These are phyloP conservation scores for Trissolcus japonicus DNA, from an alignment of 2,888 invertebrate species.

Conservation along the genomic window DNA sequence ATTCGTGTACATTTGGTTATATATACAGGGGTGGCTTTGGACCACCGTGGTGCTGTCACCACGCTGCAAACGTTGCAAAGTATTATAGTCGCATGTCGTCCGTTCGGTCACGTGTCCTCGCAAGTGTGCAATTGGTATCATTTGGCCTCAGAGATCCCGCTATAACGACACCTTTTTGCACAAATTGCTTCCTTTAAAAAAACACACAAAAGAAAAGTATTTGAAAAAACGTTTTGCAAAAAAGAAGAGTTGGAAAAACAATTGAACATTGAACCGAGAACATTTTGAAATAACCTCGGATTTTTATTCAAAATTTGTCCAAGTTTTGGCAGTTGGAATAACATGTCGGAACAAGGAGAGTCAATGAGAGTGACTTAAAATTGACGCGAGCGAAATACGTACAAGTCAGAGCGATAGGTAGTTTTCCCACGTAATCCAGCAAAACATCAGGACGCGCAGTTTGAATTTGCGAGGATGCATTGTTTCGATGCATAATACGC, in stretches of 20 bases:
- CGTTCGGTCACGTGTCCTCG: conserved; percentile 70
- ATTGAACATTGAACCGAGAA: no score
- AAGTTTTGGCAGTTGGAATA: neutral
- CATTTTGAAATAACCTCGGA: no score
- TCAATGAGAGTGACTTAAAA: conserved; percentile 25
- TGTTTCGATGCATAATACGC: conserved; percentile 70
- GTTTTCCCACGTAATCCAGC: conserved; percentile 70
- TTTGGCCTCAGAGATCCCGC: conserved; percentile 61
- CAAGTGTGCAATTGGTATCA: conserved; percentile 69
- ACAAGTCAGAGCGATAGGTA: conserved; percentile 33
- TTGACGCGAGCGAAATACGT: conserved; percentile 24
- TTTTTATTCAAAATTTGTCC: no score
- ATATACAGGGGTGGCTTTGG: conserved; percentile 50
- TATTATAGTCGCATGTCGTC: conserved; percentile 68
- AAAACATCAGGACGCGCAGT: conserved; percentile 62
- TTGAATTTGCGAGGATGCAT: conserved; percentile 63
- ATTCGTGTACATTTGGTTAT: conserved; percentile 49
- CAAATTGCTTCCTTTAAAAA: conserved; percentile 3
- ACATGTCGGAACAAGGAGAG: conserved; percentile 18
- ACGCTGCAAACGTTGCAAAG: conserved; percentile 64
- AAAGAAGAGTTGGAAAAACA: no score
- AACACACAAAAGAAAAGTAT: neutral
- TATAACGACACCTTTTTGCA: conserved; percentile 27
- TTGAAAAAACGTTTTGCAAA: no score
- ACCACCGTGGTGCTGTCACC: conserved; percentile 56